Conservation (phyloP, 2,888 invertebrate genomes). For the Lasioglossum calceatum region DNA sequence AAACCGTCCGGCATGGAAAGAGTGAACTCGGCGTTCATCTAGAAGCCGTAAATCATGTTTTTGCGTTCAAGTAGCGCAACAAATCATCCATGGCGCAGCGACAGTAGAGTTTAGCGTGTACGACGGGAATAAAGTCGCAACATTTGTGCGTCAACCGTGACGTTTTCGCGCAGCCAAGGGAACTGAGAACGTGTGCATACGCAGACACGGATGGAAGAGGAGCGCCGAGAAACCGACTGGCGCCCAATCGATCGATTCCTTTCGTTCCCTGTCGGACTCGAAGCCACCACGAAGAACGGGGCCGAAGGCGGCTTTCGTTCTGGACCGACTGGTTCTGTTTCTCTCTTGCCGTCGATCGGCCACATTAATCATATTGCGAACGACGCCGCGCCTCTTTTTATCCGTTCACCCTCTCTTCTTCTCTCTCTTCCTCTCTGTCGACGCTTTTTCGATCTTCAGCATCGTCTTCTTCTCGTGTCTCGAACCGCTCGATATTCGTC, state of each 20-base stretch:
- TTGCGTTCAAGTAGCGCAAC: neutral
- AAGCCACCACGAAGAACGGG: slow-evolving; percentile 67
- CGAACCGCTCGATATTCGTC: slow-evolving; percentile 70
- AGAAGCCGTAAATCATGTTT: neutral
- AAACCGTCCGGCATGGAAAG: neutral
- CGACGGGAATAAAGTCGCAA: slow-evolving; percentile 32
- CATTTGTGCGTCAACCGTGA: slow-evolving; percentile 34
- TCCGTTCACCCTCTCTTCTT: slow-evolving; percentile 59
- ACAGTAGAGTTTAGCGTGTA: neutral
- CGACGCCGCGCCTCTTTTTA: slow-evolving; percentile 72
- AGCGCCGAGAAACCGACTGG: slow-evolving; percentile 67
- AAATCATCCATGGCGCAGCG: neutral
- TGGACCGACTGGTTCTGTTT: slow-evolving; percentile 75
- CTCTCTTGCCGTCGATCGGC: slow-evolving; percentile 72
- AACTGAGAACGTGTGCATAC: neutral
- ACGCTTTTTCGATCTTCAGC: slow-evolving; percentile 40
- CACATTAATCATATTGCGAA: slow-evolving; percentile 77
- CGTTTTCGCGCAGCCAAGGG: slow-evolving; percentile 35
- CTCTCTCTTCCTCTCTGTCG: slow-evolving; percentile 35
- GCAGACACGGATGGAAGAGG: slow-evolving; percentile 28
- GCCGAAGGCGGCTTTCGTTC: slow-evolving; percentile 75
- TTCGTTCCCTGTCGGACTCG: slow-evolving; percentile 65
- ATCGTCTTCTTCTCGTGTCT: slow-evolving; percentile 63
- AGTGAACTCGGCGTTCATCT: neutral
- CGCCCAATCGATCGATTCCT: slow-evolving; percentile 75